These are phyloP conservation scores for Drosophila insularis DNA, from an alignment of 1,140 invertebrate genomes.

Conservation along the genomic window DNA sequence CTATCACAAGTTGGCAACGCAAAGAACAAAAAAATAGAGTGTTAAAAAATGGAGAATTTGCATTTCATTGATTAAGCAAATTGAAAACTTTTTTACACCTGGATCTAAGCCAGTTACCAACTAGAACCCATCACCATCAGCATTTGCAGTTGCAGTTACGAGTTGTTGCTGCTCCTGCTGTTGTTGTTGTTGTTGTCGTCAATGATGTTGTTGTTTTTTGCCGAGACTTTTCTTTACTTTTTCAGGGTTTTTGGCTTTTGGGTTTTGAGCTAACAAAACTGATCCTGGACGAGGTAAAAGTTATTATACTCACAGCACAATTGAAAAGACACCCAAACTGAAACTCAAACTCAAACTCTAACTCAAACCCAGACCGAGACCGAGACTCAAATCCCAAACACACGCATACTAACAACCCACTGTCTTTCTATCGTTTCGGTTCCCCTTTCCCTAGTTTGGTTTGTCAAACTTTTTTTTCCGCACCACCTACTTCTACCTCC, in stretches of 20 bases:
- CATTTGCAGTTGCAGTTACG: constrained; percentile 3
- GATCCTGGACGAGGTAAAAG: constrained; percentile 17
- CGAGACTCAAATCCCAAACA: background rate
- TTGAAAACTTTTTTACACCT: constrained; percentile 48
- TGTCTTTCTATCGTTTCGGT: background rate
- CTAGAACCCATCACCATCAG: constrained; percentile 3
- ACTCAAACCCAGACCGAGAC: too few species aligned
- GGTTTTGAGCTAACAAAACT: constrained; percentile 34
- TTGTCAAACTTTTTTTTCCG: constrained; percentile 1
- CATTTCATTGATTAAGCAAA: constrained; percentile 64
- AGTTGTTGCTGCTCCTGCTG: background rate
- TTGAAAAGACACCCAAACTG: background rate
- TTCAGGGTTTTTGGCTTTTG: constrained; percentile 43
- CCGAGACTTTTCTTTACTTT: constrained; percentile 42
- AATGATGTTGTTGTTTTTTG: constrained; percentile 27
- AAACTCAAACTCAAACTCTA: background rate
- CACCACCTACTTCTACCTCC: too few species aligned
- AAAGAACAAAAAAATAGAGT: background rate
- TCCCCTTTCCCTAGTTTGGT: background rate
- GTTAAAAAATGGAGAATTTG: constrained; percentile 25
- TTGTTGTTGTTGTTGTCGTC: constrained; percentile 5
- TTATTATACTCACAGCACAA: constrained; percentile 18
- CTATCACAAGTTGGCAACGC: background rate
- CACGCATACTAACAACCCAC: background rate
- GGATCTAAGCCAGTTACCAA: constrained; percentile 1